Base-by-base conservation (phyloP, 2,113 vertebrate genomes). In the Solea solea region DNA sequence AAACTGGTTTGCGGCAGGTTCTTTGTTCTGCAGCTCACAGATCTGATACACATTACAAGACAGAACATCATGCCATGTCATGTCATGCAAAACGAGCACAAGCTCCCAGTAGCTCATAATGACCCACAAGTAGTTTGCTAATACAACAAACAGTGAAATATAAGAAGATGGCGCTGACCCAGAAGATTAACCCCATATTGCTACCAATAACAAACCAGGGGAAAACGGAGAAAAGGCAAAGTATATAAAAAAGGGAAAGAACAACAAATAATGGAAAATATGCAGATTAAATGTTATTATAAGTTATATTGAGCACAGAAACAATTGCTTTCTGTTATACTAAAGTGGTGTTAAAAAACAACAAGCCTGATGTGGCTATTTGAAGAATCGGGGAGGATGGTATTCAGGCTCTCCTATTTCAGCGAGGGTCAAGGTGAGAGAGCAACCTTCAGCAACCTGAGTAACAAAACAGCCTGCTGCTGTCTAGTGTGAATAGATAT, bases 331-430 rank as follows among this genome's bases (percentile, higher is more conserved):
- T 77, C 71, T 28, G 21, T 53, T 72, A 61, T 64, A 78, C 44
- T 48, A 51, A 39, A 39, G 69, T 67, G 56, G 53, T 72, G 67
- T 52, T 52, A 60, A 83, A 79, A 76, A 73, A 55, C 21, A 1
- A 76, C 75, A 12, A 1, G 9, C 63, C 76, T 46, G 64, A 88
- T 83, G 77, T 86, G 87, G 70, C 89, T 83, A 76, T 87, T 89
- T 90, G 70, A 86, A 83, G 82, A 87, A 73, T 77, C 62, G 71
- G 74, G 80, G 89, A 83, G 87, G 91, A 89, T 81, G 80, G 80
- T 66, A 74, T 86, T 89, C 81, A 57, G 57, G 75, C 65, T 88
- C 72, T 93, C 89, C 73, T 53, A 65, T 94, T 94, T 91, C 85
- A 79, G 51, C 50, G 64, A 80, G 85, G 85, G 82, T 92, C 16